Percentiles rank a stretch among this genome's conserved stretches.
These are phyloP conservation scores for Cataglyphis livida DNA, from an alignment of 2,888 invertebrate genomes.

Conservation along the genomic window DNA sequence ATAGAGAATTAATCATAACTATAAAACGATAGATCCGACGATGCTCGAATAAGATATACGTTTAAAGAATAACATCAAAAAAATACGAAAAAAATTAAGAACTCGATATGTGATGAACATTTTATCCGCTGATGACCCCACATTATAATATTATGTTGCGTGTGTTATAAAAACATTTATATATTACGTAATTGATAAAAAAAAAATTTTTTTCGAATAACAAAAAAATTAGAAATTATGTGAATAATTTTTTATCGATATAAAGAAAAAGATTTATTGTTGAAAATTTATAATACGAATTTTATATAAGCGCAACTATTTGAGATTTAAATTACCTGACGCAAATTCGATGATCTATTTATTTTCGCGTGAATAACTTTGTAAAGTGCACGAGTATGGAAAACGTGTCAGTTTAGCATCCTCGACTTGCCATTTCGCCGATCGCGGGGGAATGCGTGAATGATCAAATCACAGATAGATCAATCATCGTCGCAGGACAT, in stretches of 20 bases:
- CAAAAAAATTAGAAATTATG: neutral
- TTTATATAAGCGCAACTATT: neutral
- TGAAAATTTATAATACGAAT: neutral
- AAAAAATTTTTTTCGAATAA: neutral
- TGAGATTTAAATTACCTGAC: constrained; percentile 16
- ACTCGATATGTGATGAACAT: neutral
- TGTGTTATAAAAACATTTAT: neutral
- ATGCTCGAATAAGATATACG: neutral
- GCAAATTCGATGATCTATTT: constrained; percentile 38
- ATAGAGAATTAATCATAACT: neutral
- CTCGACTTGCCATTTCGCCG: constrained; percentile 31
- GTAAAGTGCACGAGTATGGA: constrained; percentile 29
- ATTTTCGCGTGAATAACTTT: constrained; percentile 33
- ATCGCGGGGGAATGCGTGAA: constrained; percentile 5
- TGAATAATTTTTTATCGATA: neutral
- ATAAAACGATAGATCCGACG: neutral
- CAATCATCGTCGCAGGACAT: constrained; percentile 28
- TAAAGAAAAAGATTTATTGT: neutral
- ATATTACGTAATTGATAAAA: too few species aligned
- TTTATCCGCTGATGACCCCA: neutral
- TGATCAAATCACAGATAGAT: constrained; percentile 27
- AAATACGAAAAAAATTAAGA: neutral
- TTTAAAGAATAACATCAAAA: neutral
- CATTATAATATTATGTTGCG: neutral
- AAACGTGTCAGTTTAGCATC: constrained; percentile 32